Percentiles rank a stretch among this genome's conserved stretches.
Evolutionary conservation across 2,888 invertebrate genomes (phyloP).

Genomic region (Ormyrus thymus): DNA sequence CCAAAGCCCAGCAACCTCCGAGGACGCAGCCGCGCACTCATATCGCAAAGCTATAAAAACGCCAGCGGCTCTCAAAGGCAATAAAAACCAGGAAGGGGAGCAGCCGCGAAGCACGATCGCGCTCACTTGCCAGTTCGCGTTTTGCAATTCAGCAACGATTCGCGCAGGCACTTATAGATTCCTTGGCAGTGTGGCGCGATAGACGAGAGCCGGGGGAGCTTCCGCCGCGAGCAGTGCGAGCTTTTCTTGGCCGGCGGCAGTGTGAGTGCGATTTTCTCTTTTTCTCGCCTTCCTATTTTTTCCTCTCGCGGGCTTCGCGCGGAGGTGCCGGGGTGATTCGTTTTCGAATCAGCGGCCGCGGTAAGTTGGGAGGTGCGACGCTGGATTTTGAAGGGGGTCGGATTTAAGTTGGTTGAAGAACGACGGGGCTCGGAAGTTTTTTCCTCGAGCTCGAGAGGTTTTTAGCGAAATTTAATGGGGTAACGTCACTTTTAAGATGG

Average conservation of each 20-base stretch:
- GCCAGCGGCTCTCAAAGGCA: not conserved
- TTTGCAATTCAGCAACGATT: constrained; percentile 23
- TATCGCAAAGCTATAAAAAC: not conserved
- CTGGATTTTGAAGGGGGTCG: too few relatives aligned
- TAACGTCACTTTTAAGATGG: too few relatives aligned
- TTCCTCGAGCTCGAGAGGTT: too few relatives aligned
- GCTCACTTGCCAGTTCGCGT: constrained; percentile 11
- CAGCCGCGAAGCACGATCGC: not conserved
- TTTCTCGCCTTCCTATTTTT: not conserved
- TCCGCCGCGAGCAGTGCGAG: not conserved
- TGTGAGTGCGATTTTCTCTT: not conserved
- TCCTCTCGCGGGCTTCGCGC: not conserved
- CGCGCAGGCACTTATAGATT: constrained; percentile 2
- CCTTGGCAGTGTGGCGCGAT: constrained; percentile 11
- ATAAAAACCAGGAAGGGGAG: not conserved
- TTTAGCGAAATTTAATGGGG: too few relatives aligned
- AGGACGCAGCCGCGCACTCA: not conserved
- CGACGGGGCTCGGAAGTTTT: too few relatives aligned
- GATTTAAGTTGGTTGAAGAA: too few relatives aligned
- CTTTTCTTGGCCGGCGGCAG: not conserved
- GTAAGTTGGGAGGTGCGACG: too few relatives aligned
- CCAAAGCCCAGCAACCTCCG: not conserved
- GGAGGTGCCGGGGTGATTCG: not conserved
- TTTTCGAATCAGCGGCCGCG: too few relatives aligned
- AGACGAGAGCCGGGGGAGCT: not conserved